Percentiles rank a stretch among this genome's conserved stretches.
phyloP scores from a whole-genome alignment of 2,888 invertebrate genomes.

The Hololepta plana region DNA sequence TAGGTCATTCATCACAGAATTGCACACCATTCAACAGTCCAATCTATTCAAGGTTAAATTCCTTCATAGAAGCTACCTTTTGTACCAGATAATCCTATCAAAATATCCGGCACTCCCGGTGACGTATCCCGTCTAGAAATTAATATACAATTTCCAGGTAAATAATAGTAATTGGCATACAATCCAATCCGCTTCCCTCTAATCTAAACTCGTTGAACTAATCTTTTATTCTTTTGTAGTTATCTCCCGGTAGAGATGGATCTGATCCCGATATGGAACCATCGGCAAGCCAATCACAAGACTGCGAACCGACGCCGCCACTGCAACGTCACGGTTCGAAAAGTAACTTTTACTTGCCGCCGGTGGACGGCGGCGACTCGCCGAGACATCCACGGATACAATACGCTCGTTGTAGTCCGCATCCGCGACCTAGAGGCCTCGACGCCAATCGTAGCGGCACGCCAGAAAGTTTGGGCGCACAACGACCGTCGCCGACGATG shows the following conservation, averaged over 20 bases:
- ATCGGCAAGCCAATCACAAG: constrained; percentile 79
- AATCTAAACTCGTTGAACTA: no score
- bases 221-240: constrained; percentile 27
- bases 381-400: constrained; percentile 28
- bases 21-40: no score
- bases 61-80: no score
- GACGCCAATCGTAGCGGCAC: constrained; percentile 34
- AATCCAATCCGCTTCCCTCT: no score
- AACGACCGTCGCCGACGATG: constrained; percentile 63
- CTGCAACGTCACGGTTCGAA: constrained; percentile 72
- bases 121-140: no score
- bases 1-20: no score
- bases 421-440: constrained; percentile 50
- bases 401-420: constrained; percentile 63
- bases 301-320: constrained; percentile 83
- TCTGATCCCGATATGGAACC: constrained; percentile 75
- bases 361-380: constrained; percentile 29
- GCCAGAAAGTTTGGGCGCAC: constrained; percentile 22
- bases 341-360: constrained; percentile 73
- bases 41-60: no score
- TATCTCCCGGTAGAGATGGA: constrained; percentile 68
- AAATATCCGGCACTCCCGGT: no score
- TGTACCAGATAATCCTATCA: no score
- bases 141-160: no score
- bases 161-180: no score